These are phyloP conservation scores for Cardiocondyla obscurior DNA, from an alignment of 1,140 invertebrate species.

Conservation along the genomic window DNA sequence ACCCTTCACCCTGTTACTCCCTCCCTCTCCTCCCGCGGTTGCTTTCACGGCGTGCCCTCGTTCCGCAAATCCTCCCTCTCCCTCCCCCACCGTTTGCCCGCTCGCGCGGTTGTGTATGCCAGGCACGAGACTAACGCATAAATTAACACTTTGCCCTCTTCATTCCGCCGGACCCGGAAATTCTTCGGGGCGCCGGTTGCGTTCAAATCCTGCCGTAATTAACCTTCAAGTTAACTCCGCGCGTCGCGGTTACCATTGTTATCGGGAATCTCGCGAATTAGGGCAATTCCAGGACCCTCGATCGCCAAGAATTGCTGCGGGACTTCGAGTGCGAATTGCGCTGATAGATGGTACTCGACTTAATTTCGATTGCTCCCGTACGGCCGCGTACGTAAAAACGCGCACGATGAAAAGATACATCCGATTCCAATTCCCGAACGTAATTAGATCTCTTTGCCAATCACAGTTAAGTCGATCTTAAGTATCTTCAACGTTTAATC, in stretches of 20 bases:
- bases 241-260: slow-evolving; percentile 36
- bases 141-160: slow-evolving; percentile 55
- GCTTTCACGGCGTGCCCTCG: slow-evolving; percentile 23
- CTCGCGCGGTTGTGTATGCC: slow-evolving; percentile 21
- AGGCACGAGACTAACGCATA: slow-evolving; percentile 48
- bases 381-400: background rate
- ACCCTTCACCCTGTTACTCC: too few species aligned
- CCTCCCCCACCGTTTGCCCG: background rate
- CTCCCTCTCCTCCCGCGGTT: slow-evolving; percentile 34
- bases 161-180: slow-evolving; percentile 4
- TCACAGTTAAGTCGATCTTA: background rate
- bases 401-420: background rate
- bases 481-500: background rate
- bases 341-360: slow-evolving; percentile 22
- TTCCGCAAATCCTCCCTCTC: background rate
- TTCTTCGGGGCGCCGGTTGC: slow-evolving; percentile 44
- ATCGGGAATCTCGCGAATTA: slow-evolving; percentile 37
- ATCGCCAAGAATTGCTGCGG: slow-evolving; percentile 28
- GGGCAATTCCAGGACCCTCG: background rate
- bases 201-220: slow-evolving; percentile 57
- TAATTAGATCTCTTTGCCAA: background rate
- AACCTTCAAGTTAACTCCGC: slow-evolving; percentile 53
- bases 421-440: background rate
- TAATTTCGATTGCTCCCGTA: slow-evolving; percentile 35
- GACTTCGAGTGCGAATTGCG: slow-evolving; percentile 4